Evolutionary conservation across 2,797 vertebrate species (phyloP).

Genomic region (Cercopithecus petaurista): DNA sequence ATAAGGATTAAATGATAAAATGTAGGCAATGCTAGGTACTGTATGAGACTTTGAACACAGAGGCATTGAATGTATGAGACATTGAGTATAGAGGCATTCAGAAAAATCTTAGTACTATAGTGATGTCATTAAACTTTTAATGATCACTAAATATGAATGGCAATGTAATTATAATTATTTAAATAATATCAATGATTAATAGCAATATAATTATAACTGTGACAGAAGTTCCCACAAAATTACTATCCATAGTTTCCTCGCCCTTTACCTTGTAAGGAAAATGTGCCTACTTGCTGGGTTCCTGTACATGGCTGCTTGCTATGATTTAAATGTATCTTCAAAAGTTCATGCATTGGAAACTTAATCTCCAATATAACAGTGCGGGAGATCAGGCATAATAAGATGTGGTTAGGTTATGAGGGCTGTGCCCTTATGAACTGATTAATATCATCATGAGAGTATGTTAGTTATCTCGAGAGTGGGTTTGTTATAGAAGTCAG

Average conservation of each 20-base stretch:
- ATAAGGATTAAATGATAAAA: background rate
- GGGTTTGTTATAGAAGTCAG: background rate
- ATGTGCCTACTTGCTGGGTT: background rate
- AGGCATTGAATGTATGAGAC: background rate
- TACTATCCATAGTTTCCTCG: background rate
- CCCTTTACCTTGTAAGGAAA: background rate
- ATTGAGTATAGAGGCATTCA: background rate
- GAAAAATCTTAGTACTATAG: background rate
- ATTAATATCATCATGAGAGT: background rate
- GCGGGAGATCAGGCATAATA: no score
- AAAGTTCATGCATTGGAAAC: background rate
- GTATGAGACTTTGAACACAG: background rate
- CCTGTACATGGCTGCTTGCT: background rate
- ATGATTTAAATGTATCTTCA: background rate
- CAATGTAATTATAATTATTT: background rate
- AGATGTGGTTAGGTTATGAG: background rate
- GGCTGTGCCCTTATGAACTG: background rate
- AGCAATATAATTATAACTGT: background rate
- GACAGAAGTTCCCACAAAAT: background rate
- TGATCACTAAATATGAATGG: background rate
- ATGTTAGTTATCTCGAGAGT: background rate
- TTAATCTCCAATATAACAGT: background rate
- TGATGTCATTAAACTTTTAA: background rate
- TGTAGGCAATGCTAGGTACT: background rate
- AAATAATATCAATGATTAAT: background rate